Percentiles rank a stretch among this genome's conserved stretches.
Conservation (phyloP, 1,140 invertebrate genomes). For the Pteromalus puparum region DNA sequence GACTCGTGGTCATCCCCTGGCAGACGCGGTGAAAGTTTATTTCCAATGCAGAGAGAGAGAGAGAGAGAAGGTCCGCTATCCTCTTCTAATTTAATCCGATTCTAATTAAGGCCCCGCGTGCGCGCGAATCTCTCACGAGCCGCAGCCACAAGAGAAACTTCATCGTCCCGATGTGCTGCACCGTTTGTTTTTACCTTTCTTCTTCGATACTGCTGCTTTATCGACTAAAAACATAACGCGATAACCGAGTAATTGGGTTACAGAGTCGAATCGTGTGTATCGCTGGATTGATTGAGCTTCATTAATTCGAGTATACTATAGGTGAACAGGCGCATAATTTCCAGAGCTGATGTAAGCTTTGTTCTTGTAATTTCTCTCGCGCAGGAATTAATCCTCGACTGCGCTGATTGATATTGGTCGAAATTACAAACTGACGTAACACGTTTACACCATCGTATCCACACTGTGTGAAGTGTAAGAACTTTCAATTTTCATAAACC, state of each 20-base stretch:
- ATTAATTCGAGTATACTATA: not conserved
- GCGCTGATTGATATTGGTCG: not conserved
- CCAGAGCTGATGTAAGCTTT: slow-evolving; percentile 8
- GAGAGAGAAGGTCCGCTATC: not conserved
- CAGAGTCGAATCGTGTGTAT: slow-evolving; percentile 4
- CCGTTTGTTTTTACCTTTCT: not conserved
- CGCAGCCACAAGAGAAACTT: not conserved
- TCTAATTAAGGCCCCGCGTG: slow-evolving; percentile 10
- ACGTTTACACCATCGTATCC: not conserved
- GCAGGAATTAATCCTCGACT: not conserved
- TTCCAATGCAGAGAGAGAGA: not conserved
- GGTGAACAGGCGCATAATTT: not conserved
- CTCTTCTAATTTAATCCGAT: slow-evolving; percentile 38
- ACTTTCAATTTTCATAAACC: no score
- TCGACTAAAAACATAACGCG: not conserved
- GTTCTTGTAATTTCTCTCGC: not conserved
- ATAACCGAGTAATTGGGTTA: slow-evolving; percentile 20
- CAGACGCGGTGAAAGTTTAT: slow-evolving; percentile 20
- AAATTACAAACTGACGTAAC: not conserved
- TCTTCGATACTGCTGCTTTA: not conserved
- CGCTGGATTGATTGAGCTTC: not conserved
- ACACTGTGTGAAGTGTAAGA: not conserved
- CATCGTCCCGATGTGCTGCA: not conserved
- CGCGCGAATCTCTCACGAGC: not conserved
- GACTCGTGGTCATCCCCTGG: slow-evolving; percentile 20